Evolutionary conservation across 1,140 invertebrate species (phyloP).

Genomic region (Philopotamus ludificatus): DNA sequence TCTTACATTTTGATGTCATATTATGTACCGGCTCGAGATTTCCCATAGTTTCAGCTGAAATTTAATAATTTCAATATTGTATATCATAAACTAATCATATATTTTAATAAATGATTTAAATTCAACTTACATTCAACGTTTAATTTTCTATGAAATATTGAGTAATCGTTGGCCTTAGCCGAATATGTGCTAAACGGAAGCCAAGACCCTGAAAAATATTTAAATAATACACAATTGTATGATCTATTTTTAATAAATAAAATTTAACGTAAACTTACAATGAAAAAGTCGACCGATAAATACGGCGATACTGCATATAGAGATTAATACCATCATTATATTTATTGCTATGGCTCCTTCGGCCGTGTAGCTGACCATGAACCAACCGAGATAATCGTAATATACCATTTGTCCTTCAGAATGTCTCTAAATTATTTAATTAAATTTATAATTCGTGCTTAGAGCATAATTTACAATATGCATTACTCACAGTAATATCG

Average conservation of each 20-base stretch:
- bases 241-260: background rate
- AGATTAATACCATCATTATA: conserved; percentile 33
- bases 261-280: background rate
- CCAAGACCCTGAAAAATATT: no score
- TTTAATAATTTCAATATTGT: background rate
- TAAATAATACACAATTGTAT: no score
- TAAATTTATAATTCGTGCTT: background rate
- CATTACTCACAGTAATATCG: conserved; percentile 38
- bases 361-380: conserved; percentile 45
- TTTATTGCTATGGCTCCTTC: conserved; percentile 43
- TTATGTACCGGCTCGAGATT: background rate
- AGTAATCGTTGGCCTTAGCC: background rate
- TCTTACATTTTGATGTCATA: background rate
- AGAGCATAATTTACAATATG: background rate
- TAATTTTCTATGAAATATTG: background rate
- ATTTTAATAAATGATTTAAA: background rate
- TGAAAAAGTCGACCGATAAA: conserved; percentile 17
- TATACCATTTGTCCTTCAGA: conserved; percentile 43
- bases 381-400: conserved; percentile 49
- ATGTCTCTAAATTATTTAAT: conserved; percentile 18
- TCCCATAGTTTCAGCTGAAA: background rate
- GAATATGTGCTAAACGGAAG: background rate
- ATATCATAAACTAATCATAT: background rate
- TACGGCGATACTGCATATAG: conserved; percentile 18
- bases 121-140: background rate